Percentiles rank a stretch among this genome's conserved stretches.
These are phyloP conservation scores for Lemur catta DNA, from an alignment of 2,797 vertebrate genomes.

Conservation along the genomic window DNA sequence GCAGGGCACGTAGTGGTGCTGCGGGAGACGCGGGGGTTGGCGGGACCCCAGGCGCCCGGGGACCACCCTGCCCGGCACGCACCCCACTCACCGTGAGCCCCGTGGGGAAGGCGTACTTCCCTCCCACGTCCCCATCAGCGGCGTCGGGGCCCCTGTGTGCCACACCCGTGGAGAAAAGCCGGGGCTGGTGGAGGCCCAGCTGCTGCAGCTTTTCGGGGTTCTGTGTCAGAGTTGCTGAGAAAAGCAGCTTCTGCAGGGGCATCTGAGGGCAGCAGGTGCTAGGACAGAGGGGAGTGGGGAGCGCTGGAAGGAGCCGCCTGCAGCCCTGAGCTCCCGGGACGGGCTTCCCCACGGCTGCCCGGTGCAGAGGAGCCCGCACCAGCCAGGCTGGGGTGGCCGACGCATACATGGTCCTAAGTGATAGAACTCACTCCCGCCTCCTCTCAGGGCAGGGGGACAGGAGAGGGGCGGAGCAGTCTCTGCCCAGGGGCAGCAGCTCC, in stretches of 20 bases:
- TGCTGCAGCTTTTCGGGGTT: conserved; percentile 96
- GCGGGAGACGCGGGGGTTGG: not conserved
- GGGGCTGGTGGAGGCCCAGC: conserved; percentile 92
- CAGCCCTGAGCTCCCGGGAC: accelerated
- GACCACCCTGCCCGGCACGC: accelerated
- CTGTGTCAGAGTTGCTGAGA: conserved; percentile 96
- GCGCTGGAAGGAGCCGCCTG: not conserved
- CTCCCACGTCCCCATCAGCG: conserved; percentile 24
- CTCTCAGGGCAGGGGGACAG: not conserved
- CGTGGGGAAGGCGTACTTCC: conserved; percentile 89
- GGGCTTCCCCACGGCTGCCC: accelerated
- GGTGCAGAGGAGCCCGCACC: accelerated
- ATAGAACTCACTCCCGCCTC: not conserved
- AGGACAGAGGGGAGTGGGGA: not conserved
- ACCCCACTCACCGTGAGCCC: conserved; percentile 88
- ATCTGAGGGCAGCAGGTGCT: conserved; percentile 90
- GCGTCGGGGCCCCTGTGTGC: not conserved
- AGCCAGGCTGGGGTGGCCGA: not conserved
- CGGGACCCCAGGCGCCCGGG: accelerated
- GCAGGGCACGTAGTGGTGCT: conserved; percentile 95
- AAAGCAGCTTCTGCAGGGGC: conserved; percentile 96
- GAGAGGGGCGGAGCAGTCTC: not conserved
- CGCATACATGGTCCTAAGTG: too few species aligned
- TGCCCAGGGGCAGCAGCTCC: not conserved
- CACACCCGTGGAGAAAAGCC: conserved; percentile 89